phyloP scores from a whole-genome alignment of 92 coral and sea anemone genomes.

The Diadumene lineata region DNA sequence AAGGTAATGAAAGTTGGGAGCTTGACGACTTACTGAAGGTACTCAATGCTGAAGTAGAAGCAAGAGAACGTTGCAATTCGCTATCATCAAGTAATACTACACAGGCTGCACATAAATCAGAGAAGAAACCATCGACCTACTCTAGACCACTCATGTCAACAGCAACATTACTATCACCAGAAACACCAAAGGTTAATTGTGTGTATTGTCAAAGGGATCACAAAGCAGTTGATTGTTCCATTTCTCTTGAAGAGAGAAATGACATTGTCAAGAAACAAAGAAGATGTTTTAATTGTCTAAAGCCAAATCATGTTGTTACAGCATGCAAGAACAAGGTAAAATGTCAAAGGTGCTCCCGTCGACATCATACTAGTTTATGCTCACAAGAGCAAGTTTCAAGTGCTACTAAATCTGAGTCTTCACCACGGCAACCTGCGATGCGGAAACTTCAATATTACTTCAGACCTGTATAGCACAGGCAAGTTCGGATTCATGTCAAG shows the following conservation, averaged over 20 bases:
- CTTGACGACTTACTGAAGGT: constrained; percentile 15
- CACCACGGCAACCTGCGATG: background rate
- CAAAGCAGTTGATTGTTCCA: background rate
- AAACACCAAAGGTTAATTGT: background rate
- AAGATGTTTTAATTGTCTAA: constrained; percentile 1
- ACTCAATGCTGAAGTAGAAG: constrained; percentile 25
- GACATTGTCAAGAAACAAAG: background rate
- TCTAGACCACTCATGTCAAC: background rate
- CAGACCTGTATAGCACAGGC: background rate
- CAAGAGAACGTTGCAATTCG: constrained; percentile 19
- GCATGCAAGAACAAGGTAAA: background rate
- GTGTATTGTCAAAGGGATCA: background rate
- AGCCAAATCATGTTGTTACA: background rate
- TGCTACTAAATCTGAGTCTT: background rate
- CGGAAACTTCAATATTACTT: background rate
- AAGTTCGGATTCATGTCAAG: background rate
- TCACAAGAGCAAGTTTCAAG: constrained; percentile 7
- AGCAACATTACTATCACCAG: constrained; percentile 4
- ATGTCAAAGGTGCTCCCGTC: background rate
- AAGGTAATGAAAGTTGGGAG: background rate
- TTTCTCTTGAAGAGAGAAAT: background rate
- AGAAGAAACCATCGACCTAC: constrained; percentile 1
- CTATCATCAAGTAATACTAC: background rate
- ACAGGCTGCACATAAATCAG: background rate
- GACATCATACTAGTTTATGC: background rate